Conservation (phyloP, 2,797 vertebrate genomes). For the Neopelma chrysocephalum region DNA sequence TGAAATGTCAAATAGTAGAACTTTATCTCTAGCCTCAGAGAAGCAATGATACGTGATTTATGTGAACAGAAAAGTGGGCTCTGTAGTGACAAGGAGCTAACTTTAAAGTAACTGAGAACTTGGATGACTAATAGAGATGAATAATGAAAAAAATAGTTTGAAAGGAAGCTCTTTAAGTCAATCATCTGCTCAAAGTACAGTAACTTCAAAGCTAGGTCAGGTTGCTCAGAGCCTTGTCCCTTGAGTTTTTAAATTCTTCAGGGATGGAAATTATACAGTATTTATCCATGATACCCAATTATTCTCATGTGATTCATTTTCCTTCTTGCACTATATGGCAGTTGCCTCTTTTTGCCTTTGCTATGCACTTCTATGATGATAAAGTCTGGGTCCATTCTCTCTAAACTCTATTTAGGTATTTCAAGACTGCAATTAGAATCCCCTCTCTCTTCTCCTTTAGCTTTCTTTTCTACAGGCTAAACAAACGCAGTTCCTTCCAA, state of each 20-base stretch:
- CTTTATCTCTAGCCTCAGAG: neutral
- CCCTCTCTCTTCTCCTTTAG: neutral
- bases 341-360: neutral
- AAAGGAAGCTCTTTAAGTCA: neutral
- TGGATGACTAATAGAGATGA: neutral
- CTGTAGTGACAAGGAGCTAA: neutral
- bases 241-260: neutral
- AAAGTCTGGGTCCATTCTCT: neutral
- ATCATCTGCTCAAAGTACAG: neutral
- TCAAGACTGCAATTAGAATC: neutral
- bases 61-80: neutral
- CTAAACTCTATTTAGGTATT: neutral
- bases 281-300: neutral
- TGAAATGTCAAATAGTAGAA: neutral
- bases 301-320: neutral
- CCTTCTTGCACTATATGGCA: neutral
- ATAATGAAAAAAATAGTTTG: neutral
- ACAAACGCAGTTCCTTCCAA: neutral
- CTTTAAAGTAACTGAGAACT: neutral
- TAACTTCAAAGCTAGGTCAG: neutral
- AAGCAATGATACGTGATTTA: neutral
- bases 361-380: neutral
- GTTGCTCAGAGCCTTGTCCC: neutral
- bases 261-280: neutral
- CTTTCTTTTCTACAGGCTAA: neutral